Evolutionary conservation across 1,140 invertebrate genomes (phyloP), one percentile per base, ranked within the genome.

Genomic region (Euwallacea similis): DNA sequence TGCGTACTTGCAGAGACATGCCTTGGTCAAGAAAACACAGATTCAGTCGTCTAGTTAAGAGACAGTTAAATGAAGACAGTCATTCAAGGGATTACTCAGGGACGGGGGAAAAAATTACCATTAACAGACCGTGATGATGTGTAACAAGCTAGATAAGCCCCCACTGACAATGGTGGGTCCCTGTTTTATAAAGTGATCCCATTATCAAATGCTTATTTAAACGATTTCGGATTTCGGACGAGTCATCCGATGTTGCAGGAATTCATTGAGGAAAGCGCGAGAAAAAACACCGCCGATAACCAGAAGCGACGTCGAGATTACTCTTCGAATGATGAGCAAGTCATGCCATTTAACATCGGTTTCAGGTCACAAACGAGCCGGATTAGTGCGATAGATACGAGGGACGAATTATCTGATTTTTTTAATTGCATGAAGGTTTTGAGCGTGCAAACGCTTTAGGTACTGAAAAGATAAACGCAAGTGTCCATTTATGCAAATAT

Each of bases 191-290:
- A 71, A 71, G 69, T 71, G 69, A 71, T 71, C 69, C 69, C 69
- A 71, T 71, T 71, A 71, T 71, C 69, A 71, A 71, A 71, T 71
- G 69, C 69, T 71, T 71, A 71, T 71, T 71, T 71, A 71, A 71
- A 71, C 69, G 69, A 71, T 71, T 71, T 71, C 42, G 61, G 50
- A 62, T 71, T 69, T 58, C 11, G 50, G 50, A 13, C 61, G 46
- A 71, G 69, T 71, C 69, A 71, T 71, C 69, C 42, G 33, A 71
- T 42, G 53, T 71, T 71, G 69, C 69, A 50, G 21, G 50, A 65
- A 65, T 71, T 58, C 69, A 71, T 71, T 71, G 69, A 71, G 69
- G 41, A 65, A 71, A 71, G 69, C 69, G 69, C 60, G 62, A 65
- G 69, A 71, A 65, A 71, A 71, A 71, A 50, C 15, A 33, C 11